These are phyloP conservation scores for Sebastes reedi DNA, from an alignment of 2,797 vertebrate genomes.

Conservation along the genomic window DNA sequence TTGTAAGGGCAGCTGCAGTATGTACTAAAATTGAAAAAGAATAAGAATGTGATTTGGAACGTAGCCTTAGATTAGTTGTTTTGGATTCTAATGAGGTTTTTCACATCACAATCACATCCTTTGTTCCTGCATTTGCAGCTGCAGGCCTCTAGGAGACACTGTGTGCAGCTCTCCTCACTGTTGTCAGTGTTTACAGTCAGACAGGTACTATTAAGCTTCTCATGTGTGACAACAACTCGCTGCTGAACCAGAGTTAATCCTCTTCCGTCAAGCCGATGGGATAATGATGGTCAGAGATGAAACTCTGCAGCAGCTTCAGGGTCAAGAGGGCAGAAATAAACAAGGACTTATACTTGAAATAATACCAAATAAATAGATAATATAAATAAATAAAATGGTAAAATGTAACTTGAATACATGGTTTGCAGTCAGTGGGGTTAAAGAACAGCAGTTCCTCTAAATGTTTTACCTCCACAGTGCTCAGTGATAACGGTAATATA, in stretches of 20 bases:
- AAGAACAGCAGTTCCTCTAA: too few species aligned
- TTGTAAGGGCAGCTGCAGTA: too few species aligned
- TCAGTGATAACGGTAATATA: neutral
- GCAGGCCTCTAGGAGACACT: neutral
- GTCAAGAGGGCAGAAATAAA: conserved; percentile 12
- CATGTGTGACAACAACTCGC: conserved; percentile 20
- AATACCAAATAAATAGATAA: too few species aligned
- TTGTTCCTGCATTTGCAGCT: neutral
- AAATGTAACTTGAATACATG: too few species aligned
- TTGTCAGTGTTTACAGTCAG: neutral
- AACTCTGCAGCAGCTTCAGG: conserved; percentile 36
- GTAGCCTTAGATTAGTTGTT: too few species aligned
- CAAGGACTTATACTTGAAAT: conserved; percentile 56
- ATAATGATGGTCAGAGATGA: conserved; percentile 83
- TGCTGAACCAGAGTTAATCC: conserved; percentile 18
- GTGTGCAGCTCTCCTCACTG: neutral
- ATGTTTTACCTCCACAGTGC: neutral
- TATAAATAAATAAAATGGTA: too few species aligned
- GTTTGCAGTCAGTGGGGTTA: too few species aligned
- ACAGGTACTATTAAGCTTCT: neutral
- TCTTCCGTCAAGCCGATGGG: conserved; percentile 72
- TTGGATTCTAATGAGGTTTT: neutral
- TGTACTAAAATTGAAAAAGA: too few species aligned
- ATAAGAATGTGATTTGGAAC: too few species aligned
- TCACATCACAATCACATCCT: neutral